phyloP scores from a whole-genome alignment of 2,888 invertebrate species.

The Tupiocoris notatus region DNA sequence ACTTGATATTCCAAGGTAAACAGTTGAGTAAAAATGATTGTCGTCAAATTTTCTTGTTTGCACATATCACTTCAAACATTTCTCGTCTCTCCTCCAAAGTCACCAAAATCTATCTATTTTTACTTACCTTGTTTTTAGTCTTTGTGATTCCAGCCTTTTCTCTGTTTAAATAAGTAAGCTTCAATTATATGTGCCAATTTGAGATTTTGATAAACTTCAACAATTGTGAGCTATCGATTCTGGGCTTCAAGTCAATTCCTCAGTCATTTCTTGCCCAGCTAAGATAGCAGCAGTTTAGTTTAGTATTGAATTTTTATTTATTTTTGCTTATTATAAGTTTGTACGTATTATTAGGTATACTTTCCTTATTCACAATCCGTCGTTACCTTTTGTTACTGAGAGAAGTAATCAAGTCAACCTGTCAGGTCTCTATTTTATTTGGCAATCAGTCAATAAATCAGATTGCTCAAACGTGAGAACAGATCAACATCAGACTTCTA shows the following conservation, averaged over 20 bases:
- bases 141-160: too few relatives aligned
- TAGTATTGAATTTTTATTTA: neutral
- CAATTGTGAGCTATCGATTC: neutral
- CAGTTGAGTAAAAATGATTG: too few relatives aligned
- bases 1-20: too few relatives aligned
- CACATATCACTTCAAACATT: too few relatives aligned
- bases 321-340: neutral
- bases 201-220: neutral
- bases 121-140: too few relatives aligned
- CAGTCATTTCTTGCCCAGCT: neutral
- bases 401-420: neutral
- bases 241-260: neutral
- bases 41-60: too few relatives aligned
- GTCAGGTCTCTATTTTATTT: neutral
- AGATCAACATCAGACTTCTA: neutral
- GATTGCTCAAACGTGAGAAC: neutral
- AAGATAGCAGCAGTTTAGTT: neutral
- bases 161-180: too few relatives aligned
- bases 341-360: neutral
- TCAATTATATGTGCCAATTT: neutral
- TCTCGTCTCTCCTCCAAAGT: too few relatives aligned
- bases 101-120: too few relatives aligned
- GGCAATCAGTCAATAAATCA: neutral
- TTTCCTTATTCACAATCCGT: too few relatives aligned
- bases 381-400: neutral